Conservation (phyloP, 92 coral and sea anemone species). For the Porites rus region DNA sequence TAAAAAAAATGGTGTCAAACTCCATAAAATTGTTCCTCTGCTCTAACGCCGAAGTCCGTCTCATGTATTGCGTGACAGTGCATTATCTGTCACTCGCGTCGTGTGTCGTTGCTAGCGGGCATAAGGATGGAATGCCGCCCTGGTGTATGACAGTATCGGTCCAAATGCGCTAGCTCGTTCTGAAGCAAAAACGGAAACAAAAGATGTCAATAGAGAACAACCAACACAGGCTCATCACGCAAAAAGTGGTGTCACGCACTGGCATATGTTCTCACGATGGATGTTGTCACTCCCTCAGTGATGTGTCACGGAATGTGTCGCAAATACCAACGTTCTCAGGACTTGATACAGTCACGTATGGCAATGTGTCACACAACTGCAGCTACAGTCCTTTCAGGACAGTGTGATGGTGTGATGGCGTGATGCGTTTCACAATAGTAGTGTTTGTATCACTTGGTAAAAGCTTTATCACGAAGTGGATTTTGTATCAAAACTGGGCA, state of each 20-base stretch:
- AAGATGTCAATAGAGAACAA: conserved; percentile 1
- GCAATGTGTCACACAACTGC: neutral
- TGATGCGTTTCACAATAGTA: neutral
- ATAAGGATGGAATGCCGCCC: conserved; percentile 88
- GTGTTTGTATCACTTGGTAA: neutral
- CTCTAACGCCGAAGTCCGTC: conserved; percentile 16
- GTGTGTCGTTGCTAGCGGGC: conserved; percentile 70
- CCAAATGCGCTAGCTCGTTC: conserved; percentile 77
- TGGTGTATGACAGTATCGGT: conserved; percentile 74
- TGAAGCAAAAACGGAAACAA: conserved; percentile 50
- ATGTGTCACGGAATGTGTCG: neutral
- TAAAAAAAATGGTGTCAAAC: conserved; percentile 4
- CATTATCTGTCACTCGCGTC: conserved; percentile 16
- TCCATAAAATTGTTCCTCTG: conserved; percentile 16
- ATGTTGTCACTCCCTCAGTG: neutral
- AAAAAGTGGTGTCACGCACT: neutral
- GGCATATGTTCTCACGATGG: neutral
- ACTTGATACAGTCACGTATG: too few species aligned
- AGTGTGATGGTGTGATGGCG: neutral
- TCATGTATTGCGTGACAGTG: conserved; percentile 5
- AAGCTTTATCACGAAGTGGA: neutral
- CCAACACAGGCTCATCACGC: neutral
- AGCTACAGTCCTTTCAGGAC: too few species aligned
- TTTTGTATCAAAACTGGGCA: neutral
- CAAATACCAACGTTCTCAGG: too few species aligned